Conservation (phyloP, 2,888 invertebrate genomes). For the Eucera pruinosa region DNA sequence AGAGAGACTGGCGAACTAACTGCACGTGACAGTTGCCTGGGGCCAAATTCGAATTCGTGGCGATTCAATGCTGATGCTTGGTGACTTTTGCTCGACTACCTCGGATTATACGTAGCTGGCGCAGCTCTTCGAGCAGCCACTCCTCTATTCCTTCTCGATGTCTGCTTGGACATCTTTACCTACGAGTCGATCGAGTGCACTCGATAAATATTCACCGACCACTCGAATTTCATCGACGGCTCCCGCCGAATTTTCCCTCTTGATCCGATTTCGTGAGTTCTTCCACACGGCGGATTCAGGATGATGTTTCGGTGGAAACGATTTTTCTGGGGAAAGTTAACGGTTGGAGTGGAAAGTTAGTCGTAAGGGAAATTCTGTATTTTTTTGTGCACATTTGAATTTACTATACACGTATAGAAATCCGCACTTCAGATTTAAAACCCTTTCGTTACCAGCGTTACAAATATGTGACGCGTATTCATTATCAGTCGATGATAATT, state of each 20-base stretch:
- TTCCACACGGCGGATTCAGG: not conserved
- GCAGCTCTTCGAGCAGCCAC: conserved; percentile 14
- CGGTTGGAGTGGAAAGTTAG: too few species aligned
- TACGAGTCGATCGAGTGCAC: conserved; percentile 53
- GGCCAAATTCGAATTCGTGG: conserved; percentile 70
- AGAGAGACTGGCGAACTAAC: conserved; percentile 68
- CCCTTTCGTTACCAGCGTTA: too few species aligned
- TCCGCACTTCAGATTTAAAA: too few species aligned
- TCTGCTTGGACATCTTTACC: conserved; percentile 43
- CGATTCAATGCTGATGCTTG: conserved; percentile 74
- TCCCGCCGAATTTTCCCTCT: not conserved
- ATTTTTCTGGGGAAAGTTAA: not conserved
- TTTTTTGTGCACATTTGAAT: too few species aligned
- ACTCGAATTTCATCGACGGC: conserved; percentile 38
- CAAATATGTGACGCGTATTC: too few species aligned
- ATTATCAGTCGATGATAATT: too few species aligned
- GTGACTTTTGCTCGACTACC: conserved; percentile 63
- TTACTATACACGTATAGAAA: too few species aligned
- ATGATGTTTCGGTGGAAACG: not conserved
- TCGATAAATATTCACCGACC: conserved; percentile 73
- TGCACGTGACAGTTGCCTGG: conserved; percentile 75
- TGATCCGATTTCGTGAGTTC: conserved; percentile 38
- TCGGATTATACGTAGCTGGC: conserved; percentile 36
- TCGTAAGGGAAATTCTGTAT: too few species aligned
- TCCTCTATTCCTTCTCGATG: conserved; percentile 18